A percentile compares a stretch with the other conserved stretches of the same genome.
These are phyloP conservation scores for Monarcha castaneiventris DNA, from an alignment of 2,113 vertebrate genomes.

Conservation along the genomic window DNA sequence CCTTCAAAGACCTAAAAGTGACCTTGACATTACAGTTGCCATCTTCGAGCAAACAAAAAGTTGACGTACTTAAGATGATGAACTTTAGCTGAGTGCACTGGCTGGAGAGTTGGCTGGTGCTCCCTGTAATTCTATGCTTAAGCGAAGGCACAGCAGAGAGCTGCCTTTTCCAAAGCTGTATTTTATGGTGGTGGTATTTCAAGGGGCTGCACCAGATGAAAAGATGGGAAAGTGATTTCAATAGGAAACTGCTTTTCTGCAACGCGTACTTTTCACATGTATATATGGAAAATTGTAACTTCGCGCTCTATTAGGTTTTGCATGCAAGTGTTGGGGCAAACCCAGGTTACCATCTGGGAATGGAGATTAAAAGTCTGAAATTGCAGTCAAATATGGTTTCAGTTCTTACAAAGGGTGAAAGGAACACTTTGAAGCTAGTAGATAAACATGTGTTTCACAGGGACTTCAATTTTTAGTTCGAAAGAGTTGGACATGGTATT, in stretches of 20 bases:
- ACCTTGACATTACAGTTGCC: not conserved
- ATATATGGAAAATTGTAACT: constrained; percentile 47
- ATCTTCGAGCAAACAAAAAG: constrained; percentile 9
- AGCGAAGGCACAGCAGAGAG: not conserved
- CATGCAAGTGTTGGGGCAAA: constrained; percentile 37
- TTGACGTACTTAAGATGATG: not conserved
- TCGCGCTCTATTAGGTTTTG: constrained; percentile 17
- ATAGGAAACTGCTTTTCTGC: constrained; percentile 9
- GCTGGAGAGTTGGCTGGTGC: not conserved
- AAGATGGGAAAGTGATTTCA: constrained; percentile 34
- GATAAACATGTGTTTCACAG: constrained; percentile 49
- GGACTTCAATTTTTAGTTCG: not conserved
- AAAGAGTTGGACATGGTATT: constrained; percentile 1
- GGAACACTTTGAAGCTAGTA: constrained; percentile 51
- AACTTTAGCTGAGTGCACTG: constrained; percentile 8
- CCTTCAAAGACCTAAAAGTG: not conserved
- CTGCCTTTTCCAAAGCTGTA: not conserved
- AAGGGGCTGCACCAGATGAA: not conserved
- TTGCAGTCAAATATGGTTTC: constrained; percentile 32
- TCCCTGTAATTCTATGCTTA: not conserved
- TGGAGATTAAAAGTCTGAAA: constrained; percentile 42
- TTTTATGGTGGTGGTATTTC: constrained; percentile 10
- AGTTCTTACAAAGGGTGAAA: constrained; percentile 21
- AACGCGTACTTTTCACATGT: not conserved
- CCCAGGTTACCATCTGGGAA: constrained; percentile 51